Percentiles rank a stretch among this genome's conserved stretches.
phyloP scores from a whole-genome alignment of 2,888 invertebrate genomes.

The Lypha dubia region DNA sequence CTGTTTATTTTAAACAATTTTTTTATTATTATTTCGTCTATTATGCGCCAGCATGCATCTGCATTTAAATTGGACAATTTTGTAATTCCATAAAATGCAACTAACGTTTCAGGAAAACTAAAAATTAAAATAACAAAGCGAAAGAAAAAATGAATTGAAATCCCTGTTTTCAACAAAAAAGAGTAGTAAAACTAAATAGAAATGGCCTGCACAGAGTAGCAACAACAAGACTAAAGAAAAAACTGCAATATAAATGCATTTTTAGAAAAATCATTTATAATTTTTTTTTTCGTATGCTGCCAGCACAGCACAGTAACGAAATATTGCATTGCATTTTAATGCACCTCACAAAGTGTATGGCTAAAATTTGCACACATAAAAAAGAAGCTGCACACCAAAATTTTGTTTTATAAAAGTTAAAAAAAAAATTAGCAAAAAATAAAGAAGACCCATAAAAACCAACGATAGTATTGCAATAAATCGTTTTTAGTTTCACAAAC shows the following conservation, averaged over 20 bases:
- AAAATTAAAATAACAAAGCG: constrained; percentile 19
- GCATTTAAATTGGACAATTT: constrained; percentile 72
- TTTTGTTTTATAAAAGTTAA: constrained; percentile 23
- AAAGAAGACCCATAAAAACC: constrained; percentile 55
- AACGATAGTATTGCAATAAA: constrained; percentile 60
- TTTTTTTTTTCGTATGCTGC: constrained; percentile 15
- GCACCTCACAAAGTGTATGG: constrained; percentile 46
- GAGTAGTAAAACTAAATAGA: constrained; percentile 23
- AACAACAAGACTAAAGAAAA: constrained; percentile 21
- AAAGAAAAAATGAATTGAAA: neutral
- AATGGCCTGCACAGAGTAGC: neutral
- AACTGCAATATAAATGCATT: constrained; percentile 65
- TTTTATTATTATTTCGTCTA: constrained; percentile 50
- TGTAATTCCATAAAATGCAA: constrained; percentile 53
- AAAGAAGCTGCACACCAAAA: neutral
- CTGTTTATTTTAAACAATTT: constrained; percentile 12
- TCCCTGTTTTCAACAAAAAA: neutral
- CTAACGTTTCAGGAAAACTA: constrained; percentile 42
- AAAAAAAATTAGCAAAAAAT: constrained; percentile 15
- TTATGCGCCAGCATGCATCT: constrained; percentile 69
- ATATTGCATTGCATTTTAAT: constrained; percentile 56
- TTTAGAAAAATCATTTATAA: constrained; percentile 54
- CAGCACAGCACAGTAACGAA: constrained; percentile 17
- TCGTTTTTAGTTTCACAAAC: constrained; percentile 37
- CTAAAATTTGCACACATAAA: constrained; percentile 18